Evolutionary conservation across 1,140 invertebrate genomes (phyloP), one percentile per base, ranked within the genome.

Genomic region (Phthorimaea operculella): DNA sequence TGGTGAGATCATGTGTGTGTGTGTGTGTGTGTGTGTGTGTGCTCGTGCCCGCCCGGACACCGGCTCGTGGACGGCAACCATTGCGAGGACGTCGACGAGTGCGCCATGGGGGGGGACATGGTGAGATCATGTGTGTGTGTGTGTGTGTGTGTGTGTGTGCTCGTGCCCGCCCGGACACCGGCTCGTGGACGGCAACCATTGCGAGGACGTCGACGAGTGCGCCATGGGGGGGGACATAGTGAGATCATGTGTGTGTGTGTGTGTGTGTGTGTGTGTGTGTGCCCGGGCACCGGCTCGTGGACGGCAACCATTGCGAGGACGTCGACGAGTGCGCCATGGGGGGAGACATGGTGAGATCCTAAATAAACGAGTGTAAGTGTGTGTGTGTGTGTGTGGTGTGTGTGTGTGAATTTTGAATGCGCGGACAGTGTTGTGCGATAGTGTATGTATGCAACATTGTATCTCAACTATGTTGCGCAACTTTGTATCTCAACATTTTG

Each of bases 81-180:
- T 2, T 98, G 96, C 80, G 89, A 92, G 52, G 96, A 98, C 76
- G 94, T 97, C 17, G 91, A 98, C 74, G 96, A 98, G 76, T 98
- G 96, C 57, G 71, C 61, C 58, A 60, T 70, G 49, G 76, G 68
- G 59, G 79, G 78, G 7, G 70, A 64, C 54, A 60, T 74, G 61
- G 83, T 84, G 58, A 76, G 72, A 39, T 12, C 8, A 2, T n/a
- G 6, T 34, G 81, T n/a, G n/a, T 82, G 55, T 70, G n/a, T n/a
- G n/a, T n/a, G 58, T 34, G 0, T 54, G 8, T 50, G 83, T 89
- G 2, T 95, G 93, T 67, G 83, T 89, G 0, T 96, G 94, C 66
- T 81, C 88, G 34, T 96, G 94, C 72, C 91, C 91, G 0, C 58
- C 74, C 0, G 94, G 94, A 6, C 88, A 90, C 68, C 83, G 85